Base-by-base conservation (phyloP, 2,797 vertebrate genomes). In the Neosilurus mollespiculum region DNA sequence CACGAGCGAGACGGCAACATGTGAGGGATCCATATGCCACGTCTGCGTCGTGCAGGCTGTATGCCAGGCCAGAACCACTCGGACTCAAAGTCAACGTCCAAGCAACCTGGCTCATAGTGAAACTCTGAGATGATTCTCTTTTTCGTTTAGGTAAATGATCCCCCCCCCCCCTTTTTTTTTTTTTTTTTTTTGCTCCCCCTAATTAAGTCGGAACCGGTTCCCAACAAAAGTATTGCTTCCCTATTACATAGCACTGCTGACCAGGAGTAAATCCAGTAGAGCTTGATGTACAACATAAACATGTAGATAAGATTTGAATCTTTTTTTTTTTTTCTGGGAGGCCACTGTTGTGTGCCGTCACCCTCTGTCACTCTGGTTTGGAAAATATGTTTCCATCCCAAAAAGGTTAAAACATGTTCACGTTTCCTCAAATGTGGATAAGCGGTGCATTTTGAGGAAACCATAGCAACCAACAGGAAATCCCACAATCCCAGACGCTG, bases 1-100 rank as follows among this genome's bases (percentile, higher is more conserved):
- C 67, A 59, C 70, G 58, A 90, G 86, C 84, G 89, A 90, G 87
- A 90, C 89, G 37, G 84, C 78, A 78, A 64, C 91, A 86, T 88
- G 86, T 87, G 82, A 82, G 64, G 82, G 80, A 78, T 88, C 88
- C 84, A 15, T 91, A 86, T 89, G 89, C 80, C 53, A 59, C 24
- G 82, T 91, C 87, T 89, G 81, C 85, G 58, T n/a, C 67, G 65
- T 1, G 67, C 80, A 76, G 86, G 81, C 81, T 84, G 84, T 81
- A 66, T 51, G 37, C 54, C 84, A 70, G 67, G 59, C 54, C 15
- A 66, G 11, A 26, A 11, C 22, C 34, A 1, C 56, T 61, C 37
- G 9, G 18, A 70, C 20, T 72, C 49, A 43, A 43, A 71, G 12
- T 71, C 37, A 14, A 18, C 67, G 8, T 49, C 34, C 10, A 37